phyloP scores from a whole-genome alignment of 2,797 vertebrate genomes.

The Melanotaenia boesemani region DNA sequence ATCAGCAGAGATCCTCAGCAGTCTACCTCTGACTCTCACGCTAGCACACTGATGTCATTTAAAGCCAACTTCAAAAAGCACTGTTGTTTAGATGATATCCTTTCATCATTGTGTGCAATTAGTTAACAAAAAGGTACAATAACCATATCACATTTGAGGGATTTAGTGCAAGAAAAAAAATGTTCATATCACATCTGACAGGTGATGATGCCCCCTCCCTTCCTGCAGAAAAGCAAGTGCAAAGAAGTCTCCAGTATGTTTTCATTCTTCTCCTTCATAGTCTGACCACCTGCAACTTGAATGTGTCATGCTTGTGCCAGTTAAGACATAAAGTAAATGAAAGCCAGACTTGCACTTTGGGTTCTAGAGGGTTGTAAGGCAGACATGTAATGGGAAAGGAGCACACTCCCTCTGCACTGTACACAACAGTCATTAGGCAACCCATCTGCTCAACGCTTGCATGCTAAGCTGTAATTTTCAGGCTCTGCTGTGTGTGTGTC shows the following conservation, averaged over 20 bases:
- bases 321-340: slow-evolving; percentile 81
- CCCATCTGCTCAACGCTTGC: slow-evolving; percentile 88
- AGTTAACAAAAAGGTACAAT: slow-evolving; percentile 34
- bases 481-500: slow-evolving; percentile 80
- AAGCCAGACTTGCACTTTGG: slow-evolving; percentile 76
- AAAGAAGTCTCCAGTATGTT: slow-evolving; percentile 43
- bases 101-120: slow-evolving; percentile 37
- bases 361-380: slow-evolving; percentile 67
- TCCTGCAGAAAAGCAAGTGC: slow-evolving; percentile 57
- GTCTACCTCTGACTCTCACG: slow-evolving; percentile 71
- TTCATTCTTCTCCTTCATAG: slow-evolving; percentile 42
- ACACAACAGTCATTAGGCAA: slow-evolving; percentile 85
- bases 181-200: slow-evolving; percentile 31
- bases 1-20: slow-evolving; percentile 70
- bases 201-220: slow-evolving; percentile 35
- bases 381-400: slow-evolving; percentile 76
- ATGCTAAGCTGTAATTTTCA: slow-evolving; percentile 88
- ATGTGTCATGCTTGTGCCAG: slow-evolving; percentile 73
- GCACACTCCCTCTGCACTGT: slow-evolving; percentile 80
- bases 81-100: slow-evolving; percentile 42
- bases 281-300: slow-evolving; percentile 79
- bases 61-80: slow-evolving; percentile 37
- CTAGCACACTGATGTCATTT: slow-evolving; percentile 70
- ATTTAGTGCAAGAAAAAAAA: slow-evolving; percentile 6
- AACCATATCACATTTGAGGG: slow-evolving; percentile 19